These are phyloP conservation scores for Ditylenchus weischeri DNA, from an alignment of 2,888 invertebrate species.

Conservation along the genomic window DNA sequence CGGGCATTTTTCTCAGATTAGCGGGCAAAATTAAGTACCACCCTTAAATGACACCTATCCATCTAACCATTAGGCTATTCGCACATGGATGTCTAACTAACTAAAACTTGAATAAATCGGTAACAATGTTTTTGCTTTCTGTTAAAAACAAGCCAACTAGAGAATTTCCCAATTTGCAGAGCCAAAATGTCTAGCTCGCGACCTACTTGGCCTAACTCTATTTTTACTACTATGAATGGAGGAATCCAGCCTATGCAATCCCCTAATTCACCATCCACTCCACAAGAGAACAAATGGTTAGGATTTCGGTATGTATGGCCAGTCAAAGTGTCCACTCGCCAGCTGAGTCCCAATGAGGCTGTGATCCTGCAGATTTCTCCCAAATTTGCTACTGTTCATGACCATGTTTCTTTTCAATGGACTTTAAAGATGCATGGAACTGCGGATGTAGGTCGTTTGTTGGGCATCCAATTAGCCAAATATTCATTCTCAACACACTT, in stretches of 20 bases:
- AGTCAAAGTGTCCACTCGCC: slow-evolving; percentile 33
- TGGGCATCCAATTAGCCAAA: background rate
- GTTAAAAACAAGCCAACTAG: too few relatives aligned
- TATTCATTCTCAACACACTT: too few relatives aligned
- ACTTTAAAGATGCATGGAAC: slow-evolving; percentile 51
- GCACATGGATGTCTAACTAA: too few relatives aligned
- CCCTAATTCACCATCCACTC: slow-evolving; percentile 7
- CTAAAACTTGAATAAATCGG: too few relatives aligned
- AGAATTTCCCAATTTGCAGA: too few relatives aligned
- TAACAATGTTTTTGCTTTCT: too few relatives aligned
- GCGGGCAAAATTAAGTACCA: too few relatives aligned
- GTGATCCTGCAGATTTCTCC: slow-evolving; percentile 53
- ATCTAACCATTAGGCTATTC: too few relatives aligned
- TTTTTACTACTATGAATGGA: background rate
- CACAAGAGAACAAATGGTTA: slow-evolving; percentile 9
- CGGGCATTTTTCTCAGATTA: too few relatives aligned
- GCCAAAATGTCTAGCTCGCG: background rate
- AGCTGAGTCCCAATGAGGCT: slow-evolving; percentile 34
- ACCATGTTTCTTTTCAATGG: slow-evolving; percentile 57
- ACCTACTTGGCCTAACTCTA: background rate
- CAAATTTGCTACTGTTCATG: slow-evolving; percentile 55
- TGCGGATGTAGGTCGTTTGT: slow-evolving; percentile 38
- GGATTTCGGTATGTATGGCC: slow-evolving; percentile 41
- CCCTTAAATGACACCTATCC: too few relatives aligned
- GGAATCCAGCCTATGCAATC: background rate